Conservation (phyloP, 2,888 invertebrate genomes). For the Steinernema hermaphroditum region DNA sequence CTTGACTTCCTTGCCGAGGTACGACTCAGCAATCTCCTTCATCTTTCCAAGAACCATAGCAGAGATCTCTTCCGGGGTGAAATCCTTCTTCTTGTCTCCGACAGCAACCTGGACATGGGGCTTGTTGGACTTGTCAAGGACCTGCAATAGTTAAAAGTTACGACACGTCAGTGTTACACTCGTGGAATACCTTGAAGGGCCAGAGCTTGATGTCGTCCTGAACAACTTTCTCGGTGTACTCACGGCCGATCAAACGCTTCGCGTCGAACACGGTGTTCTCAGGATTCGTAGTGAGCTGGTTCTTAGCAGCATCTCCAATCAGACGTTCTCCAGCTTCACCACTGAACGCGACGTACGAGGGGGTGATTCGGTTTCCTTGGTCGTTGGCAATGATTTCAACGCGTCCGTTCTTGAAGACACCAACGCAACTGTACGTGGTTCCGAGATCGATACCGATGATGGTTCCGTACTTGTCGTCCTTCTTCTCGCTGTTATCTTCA, state of each 20-base stretch:
- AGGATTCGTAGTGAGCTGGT: slow-evolving; percentile 96
- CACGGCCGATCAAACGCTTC: slow-evolving; percentile 94
- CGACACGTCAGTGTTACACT: background rate
- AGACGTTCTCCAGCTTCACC: slow-evolving; percentile 63
- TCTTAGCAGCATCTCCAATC: slow-evolving; percentile 96
- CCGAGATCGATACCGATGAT: slow-evolving; percentile 68
- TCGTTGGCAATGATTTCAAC: slow-evolving; percentile 66
- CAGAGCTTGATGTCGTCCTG: slow-evolving; percentile 94
- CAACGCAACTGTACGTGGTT: slow-evolving; percentile 67
- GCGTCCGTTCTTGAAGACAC: slow-evolving; percentile 69
- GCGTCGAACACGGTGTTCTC: slow-evolving; percentile 98
- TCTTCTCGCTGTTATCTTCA: slow-evolving; percentile 45
- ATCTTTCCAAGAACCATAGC: slow-evolving; percentile 80
- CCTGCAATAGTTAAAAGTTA: slow-evolving; percentile 68
- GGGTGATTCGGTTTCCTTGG: slow-evolving; percentile 66
- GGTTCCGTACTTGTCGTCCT: slow-evolving; percentile 64
- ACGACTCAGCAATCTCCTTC: slow-evolving; percentile 66
- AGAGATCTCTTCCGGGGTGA: slow-evolving; percentile 97
- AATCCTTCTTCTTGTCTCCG: slow-evolving; percentile 79
- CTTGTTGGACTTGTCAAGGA: slow-evolving; percentile 85
- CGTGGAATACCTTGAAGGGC: slow-evolving; percentile 81
- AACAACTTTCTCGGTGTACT: slow-evolving; percentile 86
- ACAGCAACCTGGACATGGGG: slow-evolving; percentile 87
- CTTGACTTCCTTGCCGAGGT: slow-evolving; percentile 75
- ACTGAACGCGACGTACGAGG: slow-evolving; percentile 65